phyloP scores from a whole-genome alignment of 2,888 invertebrate species.

The Lamellibrachia columna region DNA sequence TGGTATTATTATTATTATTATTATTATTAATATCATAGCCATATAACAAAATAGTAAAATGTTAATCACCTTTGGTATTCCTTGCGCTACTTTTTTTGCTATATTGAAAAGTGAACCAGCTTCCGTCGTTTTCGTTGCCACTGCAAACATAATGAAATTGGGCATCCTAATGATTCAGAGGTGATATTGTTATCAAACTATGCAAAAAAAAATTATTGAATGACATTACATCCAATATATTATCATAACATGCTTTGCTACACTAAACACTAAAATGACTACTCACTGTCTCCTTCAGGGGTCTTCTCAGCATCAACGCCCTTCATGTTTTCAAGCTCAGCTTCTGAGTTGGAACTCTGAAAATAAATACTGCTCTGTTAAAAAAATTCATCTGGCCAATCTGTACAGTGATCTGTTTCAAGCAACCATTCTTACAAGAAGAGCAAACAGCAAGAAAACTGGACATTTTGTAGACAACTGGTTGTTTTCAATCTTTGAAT shows the following conservation, averaged over 20 bases:
- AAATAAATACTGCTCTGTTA: background rate
- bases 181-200: no score
- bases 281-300: background rate
- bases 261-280: no score
- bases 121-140: background rate
- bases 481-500: no score
- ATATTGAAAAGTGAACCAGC: background rate
- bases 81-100: background rate
- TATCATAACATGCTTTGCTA: no score
- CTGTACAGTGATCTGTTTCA: no score
- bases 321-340: background rate
- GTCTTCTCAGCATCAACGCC: background rate
- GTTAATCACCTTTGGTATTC: background rate
- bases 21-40: background rate
- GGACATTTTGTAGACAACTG: no score
- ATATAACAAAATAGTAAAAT: background rate
- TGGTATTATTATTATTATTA: background rate
- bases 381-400: background rate
- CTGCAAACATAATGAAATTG: background rate
- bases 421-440: no score
- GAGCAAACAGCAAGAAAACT: no score
- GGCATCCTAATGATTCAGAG: background rate
- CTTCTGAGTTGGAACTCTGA: background rate
- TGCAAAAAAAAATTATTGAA: no score
- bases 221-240: no score